phyloP scores from a whole-genome alignment of 2,888 invertebrate species.

The Nasonia oneida region DNA sequence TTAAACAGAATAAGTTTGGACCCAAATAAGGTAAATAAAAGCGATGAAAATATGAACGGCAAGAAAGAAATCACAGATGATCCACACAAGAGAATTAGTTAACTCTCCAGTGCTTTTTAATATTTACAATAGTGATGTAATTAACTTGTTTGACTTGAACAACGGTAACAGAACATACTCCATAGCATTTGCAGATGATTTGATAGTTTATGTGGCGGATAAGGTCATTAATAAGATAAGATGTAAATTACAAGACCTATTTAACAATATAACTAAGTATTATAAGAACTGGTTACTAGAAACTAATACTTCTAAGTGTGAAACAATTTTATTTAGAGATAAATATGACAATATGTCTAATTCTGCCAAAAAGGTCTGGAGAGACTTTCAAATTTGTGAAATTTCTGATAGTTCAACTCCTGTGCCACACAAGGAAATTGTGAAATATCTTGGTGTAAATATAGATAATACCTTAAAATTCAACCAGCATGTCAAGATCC shows the following conservation, averaged over 20 bases:
- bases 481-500: constrained; percentile 15
- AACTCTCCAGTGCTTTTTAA: constrained; percentile 63
- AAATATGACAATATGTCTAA: not conserved
- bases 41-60: no score
- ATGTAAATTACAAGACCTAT: constrained; percentile 19
- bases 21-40: no score
- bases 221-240: not conserved
- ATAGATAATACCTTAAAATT: constrained; percentile 54
- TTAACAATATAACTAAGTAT: constrained; percentile 42
- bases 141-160: constrained; percentile 60
- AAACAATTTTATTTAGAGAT: constrained; percentile 59
- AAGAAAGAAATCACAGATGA: no score
- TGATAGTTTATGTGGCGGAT: constrained; percentile 42
- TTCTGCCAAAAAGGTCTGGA: not conserved
- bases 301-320: constrained; percentile 54
- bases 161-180: not conserved
- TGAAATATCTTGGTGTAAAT: constrained; percentile 61
- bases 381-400: not conserved
- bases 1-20: no score
- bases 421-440: constrained; percentile 47
- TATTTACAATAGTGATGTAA: constrained; percentile 56
- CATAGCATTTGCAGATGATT: constrained; percentile 63
- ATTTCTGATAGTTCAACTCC: not conserved
- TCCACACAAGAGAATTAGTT: constrained; percentile 6
- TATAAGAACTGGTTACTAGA: constrained; percentile 51